Evolutionary conservation across 2,113 vertebrate genomes (phyloP).

Genomic region (Varanus komodoensis): DNA sequence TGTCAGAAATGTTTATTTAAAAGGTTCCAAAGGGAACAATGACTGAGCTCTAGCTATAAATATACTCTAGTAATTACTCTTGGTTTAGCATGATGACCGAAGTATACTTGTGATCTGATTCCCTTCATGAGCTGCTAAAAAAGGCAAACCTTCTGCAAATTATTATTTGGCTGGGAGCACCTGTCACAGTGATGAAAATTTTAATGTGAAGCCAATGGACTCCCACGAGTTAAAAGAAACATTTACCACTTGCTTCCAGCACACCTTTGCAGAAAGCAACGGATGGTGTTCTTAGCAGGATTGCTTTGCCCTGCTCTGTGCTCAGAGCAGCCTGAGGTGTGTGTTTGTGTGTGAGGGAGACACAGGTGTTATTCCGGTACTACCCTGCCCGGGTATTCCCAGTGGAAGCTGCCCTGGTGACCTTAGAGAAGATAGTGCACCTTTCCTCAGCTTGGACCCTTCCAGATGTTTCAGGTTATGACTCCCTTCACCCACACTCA

Average conservation of each 20-base stretch:
- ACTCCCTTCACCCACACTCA: no score
- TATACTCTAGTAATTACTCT: slow-evolving; percentile 1
- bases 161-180: slow-evolving; percentile 44
- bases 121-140: slow-evolving; percentile 29
- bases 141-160: slow-evolving; percentile 28
- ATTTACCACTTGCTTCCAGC: slow-evolving; percentile 46
- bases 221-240: slow-evolving; percentile 61
- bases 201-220: slow-evolving; percentile 46
- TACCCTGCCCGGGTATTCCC: not conserved
- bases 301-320: slow-evolving; percentile 28
- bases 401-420: not conserved
- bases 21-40: slow-evolving; percentile 25
- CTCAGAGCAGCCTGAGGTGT: fast-evolving
- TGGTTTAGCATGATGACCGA: slow-evolving; percentile 8
- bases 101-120: slow-evolving; percentile 25
- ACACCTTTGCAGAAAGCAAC: slow-evolving; percentile 55
- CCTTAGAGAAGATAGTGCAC: not conserved
- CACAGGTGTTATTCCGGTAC: not conserved
- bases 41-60: slow-evolving; percentile 40
- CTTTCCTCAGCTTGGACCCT: not conserved
- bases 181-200: slow-evolving; percentile 55
- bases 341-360: not conserved
- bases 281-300: slow-evolving; percentile 21
- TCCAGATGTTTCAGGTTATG: no score
- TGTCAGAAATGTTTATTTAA: not conserved